phyloP scores from a whole-genome alignment of 2,888 invertebrate species.

The Andricus curvator region DNA sequence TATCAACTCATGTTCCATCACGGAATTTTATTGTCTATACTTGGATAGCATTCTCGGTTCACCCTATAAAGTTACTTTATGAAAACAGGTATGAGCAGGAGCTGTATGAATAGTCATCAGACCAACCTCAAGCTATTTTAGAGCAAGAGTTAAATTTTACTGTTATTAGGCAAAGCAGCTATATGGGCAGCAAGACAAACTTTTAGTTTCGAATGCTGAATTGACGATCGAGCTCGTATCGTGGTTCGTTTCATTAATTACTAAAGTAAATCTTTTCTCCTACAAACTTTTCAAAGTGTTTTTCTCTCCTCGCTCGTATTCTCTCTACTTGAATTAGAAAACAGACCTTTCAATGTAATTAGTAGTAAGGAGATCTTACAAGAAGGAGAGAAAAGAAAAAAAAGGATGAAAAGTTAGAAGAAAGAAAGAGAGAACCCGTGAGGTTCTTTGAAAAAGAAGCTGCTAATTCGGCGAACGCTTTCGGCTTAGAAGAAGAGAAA shows the following conservation, averaged over 20 bases:
- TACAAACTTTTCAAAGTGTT: conserved; percentile 35
- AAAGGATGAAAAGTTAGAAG: background rate
- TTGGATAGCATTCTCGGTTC: too few species aligned
- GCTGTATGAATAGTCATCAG: conserved; percentile 60
- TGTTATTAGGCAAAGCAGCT: conserved; percentile 12
- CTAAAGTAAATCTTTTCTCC: conserved; percentile 43
- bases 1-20: too few species aligned
- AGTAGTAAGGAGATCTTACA: background rate
- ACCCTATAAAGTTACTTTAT: conserved; percentile 39
- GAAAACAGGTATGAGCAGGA: conserved; percentile 17
- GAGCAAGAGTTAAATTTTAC: background rate
- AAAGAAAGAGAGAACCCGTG: conserved; percentile 40
- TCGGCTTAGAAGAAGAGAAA: conserved; percentile 51
- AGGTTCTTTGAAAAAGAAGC: conserved; percentile 61
- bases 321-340: conserved; percentile 46
- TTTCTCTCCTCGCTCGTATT: conserved; percentile 36
- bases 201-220: conserved; percentile 50
- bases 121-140: background rate
- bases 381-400: conserved; percentile 41
- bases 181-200: conserved; percentile 22
- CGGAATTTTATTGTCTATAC: too few species aligned
- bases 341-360: conserved; percentile 15
- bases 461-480: conserved; percentile 67
- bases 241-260: conserved; percentile 52
- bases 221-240: conserved; percentile 53